Conservation (phyloP, 2,113 vertebrate species). For the Etheostoma spectabile region DNA sequence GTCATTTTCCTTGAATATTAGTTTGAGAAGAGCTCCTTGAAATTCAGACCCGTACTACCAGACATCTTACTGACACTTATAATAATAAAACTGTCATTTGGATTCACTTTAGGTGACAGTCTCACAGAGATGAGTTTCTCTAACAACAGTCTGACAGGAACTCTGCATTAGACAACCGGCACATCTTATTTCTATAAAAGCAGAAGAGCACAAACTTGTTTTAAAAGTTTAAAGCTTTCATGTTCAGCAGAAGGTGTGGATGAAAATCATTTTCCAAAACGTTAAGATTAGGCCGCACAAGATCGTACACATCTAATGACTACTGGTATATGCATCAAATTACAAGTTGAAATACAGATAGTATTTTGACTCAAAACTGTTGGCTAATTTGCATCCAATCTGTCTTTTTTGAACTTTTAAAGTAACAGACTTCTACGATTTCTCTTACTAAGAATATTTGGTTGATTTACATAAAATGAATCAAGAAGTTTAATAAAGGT, state of each 20-base stretch:
- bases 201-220: background rate
- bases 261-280: background rate
- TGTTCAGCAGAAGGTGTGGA: background rate
- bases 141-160: background rate
- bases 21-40: constrained; percentile 4
- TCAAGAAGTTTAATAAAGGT: background rate
- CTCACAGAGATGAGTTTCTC: background rate
- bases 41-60: constrained; percentile 2
- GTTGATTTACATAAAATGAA: background rate
- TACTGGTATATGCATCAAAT: background rate
- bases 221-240: no score
- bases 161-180: background rate
- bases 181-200: constrained; percentile 2
- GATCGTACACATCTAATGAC: background rate
- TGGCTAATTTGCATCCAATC: background rate
- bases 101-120: constrained; percentile 8
- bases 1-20: background rate
- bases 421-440: no score
- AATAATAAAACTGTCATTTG: constrained; percentile 3
- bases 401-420: background rate
- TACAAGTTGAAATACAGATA: background rate
- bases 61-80: background rate
- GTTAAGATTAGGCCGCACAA: background rate
- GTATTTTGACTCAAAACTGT: background rate
- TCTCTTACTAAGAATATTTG: background rate